Percentiles rank a stretch among this genome's conserved stretches.
phyloP scores from a whole-genome alignment of 2,113 vertebrate species.

The Labeo rohita region DNA sequence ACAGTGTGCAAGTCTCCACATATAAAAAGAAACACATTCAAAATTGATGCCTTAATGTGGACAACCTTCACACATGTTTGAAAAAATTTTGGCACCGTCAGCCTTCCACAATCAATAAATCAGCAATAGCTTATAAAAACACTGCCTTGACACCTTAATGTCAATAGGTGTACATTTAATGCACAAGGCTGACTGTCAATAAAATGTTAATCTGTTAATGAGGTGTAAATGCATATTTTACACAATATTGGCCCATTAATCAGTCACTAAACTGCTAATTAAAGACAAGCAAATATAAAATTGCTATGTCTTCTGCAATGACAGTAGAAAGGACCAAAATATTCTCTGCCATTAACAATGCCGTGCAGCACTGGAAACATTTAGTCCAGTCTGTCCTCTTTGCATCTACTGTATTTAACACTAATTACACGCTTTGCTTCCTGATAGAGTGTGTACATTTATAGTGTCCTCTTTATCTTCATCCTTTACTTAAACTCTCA shows the following conservation, averaged over 20 bases:
- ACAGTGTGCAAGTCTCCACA: no score
- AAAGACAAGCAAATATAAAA: no score
- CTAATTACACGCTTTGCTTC: constrained; percentile 40
- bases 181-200: not conserved
- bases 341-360: not conserved
- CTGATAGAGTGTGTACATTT: constrained; percentile 35
- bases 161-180: not conserved
- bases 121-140: no score
- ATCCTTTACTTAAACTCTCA: not conserved
- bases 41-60: no score
- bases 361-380: not conserved
- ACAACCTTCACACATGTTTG: no score
- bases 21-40: no score
- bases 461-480: not conserved
- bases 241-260: no score
- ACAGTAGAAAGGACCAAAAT: not conserved
- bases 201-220: not conserved
- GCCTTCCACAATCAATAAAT: no score
- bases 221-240: not conserved
- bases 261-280: no score
- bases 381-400: constrained; percentile 21
- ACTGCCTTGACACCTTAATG: no score
- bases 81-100: no score
- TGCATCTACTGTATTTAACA: not conserved
- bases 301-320: not conserved